These are phyloP conservation scores for Apamea sordens DNA, from an alignment of 2,888 invertebrate species.

Conservation along the genomic window DNA sequence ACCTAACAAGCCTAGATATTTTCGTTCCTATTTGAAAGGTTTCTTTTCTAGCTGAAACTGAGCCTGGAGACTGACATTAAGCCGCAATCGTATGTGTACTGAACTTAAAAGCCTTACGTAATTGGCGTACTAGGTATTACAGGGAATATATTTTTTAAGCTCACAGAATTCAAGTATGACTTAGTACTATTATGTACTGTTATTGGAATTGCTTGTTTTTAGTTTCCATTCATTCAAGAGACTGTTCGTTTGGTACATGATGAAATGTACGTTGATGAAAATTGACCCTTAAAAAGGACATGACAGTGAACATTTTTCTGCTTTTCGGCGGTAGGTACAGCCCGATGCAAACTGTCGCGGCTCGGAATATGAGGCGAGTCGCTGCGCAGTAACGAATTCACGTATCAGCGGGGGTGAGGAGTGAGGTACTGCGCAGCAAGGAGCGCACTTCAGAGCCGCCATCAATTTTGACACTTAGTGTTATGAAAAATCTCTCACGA, in stretches of 20 bases:
- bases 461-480: no score
- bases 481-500: background rate
- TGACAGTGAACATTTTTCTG: background rate
- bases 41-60: constrained; percentile 23
- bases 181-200: background rate
- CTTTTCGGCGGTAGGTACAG: background rate
- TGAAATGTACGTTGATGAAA: no score
- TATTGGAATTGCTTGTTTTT: background rate
- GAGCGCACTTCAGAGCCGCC: background rate
- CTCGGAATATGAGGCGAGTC: background rate
- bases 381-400: background rate
- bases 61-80: constrained; percentile 17
- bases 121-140: background rate
- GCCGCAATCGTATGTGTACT: background rate
- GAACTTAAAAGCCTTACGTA: constrained; percentile 10
- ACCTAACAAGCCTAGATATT: background rate
- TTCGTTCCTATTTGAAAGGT: background rate
- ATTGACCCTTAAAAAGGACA: background rate
- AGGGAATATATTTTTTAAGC: background rate
- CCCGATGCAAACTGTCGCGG: background rate
- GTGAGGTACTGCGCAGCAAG: background rate
- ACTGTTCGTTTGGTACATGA: background rate
- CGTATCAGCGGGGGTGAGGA: background rate
- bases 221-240: background rate
- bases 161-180: background rate